A percentile compares a stretch with the other conserved stretches of the same genome.
Evolutionary conservation across 2,888 invertebrate species (phyloP).

Genomic region (Gerris lacustris): DNA sequence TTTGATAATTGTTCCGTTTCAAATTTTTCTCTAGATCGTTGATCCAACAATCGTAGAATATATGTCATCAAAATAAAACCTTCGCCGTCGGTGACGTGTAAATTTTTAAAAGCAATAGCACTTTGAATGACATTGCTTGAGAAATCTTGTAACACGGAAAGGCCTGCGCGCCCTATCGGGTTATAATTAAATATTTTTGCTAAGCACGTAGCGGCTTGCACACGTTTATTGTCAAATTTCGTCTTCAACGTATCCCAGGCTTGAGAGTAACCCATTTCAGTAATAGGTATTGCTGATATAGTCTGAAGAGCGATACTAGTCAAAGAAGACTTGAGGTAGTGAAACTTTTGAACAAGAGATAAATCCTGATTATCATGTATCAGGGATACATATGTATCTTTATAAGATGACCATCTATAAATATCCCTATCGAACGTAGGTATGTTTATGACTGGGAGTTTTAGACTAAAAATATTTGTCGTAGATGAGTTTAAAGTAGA

Average conservation of each 20-base stretch:
- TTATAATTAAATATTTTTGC: no score
- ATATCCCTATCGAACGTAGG: conserved; percentile 6
- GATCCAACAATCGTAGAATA: background rate
- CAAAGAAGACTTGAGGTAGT: conserved; percentile 7
- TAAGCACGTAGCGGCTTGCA: no score
- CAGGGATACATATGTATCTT: conserved; percentile 2
- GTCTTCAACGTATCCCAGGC: no score
- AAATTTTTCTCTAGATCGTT: conserved; percentile 6
- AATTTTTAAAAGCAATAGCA: background rate
- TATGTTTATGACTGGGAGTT: conserved; percentile 5
- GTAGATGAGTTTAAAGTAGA: background rate
- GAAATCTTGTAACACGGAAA: no score
- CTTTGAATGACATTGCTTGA: conserved; percentile 2
- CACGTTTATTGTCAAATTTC: no score
- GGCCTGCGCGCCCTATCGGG: no score
- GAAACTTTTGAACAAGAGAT: background rate
- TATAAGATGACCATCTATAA: background rate
- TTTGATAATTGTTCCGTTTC: background rate
- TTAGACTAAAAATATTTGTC: background rate
- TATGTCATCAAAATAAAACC: conserved; percentile 1
- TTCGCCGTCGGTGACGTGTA: background rate
- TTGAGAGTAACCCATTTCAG: no score
- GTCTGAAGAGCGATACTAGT: background rate
- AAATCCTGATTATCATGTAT: background rate
- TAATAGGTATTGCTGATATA: conserved; percentile 6